Evolutionary conservation across 2,888 invertebrate genomes (phyloP).

Genomic region (Sphecodes monilicornis): DNA sequence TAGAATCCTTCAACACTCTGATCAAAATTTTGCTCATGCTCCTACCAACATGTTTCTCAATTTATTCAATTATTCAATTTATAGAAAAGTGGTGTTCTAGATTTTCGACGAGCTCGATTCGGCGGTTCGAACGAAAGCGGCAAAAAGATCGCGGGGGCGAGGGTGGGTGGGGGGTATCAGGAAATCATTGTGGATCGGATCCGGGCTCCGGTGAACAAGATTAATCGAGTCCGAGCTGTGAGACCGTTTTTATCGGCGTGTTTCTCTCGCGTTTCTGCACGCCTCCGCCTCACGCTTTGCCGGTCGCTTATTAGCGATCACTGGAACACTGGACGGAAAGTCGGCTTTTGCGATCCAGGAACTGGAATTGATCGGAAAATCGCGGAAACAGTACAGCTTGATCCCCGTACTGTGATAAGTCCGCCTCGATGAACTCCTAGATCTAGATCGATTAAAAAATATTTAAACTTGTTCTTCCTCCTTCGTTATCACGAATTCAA

Average conservation of each 20-base stretch:
- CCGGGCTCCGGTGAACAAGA: constrained; percentile 14
- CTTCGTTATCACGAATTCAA: neutral
- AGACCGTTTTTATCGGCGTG: constrained; percentile 4
- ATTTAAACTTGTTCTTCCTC: neutral
- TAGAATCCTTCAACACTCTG: neutral
- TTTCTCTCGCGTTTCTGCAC: constrained; percentile 23
- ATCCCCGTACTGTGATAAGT: neutral
- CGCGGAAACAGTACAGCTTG: neutral
- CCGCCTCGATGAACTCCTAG: neutral
- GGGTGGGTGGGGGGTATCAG: constrained; percentile 36
- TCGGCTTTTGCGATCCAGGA: neutral
- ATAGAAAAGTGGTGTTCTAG: neutral
- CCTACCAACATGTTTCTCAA: neutral
- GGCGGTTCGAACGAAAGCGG: constrained; percentile 37
- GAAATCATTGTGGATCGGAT: constrained; percentile 33
- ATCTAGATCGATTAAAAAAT: neutral
- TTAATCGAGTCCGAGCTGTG: constrained; percentile 15
- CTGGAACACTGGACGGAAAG: neutral
- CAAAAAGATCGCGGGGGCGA: constrained; percentile 11
- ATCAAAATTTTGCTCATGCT: too few relatives aligned
- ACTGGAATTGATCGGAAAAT: constrained; percentile 7
- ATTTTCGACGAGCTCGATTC: neutral
- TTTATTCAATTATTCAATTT: neutral
- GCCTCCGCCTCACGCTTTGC: constrained; percentile 3
- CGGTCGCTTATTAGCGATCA: constrained; percentile 11